Evolutionary conservation across 1,140 invertebrate species (phyloP).

Genomic region (Aphelenchoides fujianensis): DNA sequence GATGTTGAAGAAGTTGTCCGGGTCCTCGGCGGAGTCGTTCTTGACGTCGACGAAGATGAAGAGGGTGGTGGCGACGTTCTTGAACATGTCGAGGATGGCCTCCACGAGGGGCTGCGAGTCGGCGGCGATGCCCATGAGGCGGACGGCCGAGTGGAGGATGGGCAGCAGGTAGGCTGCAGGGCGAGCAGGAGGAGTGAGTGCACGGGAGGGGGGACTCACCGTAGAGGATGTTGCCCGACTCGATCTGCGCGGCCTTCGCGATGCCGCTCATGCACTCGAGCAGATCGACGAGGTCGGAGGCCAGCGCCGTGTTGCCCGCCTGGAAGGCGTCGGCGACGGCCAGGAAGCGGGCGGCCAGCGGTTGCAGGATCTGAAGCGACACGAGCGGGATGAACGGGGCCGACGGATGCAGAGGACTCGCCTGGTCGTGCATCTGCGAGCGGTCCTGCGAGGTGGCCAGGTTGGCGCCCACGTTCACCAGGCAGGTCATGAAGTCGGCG

Average conservation of each 20-base stretch:
- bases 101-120: not conserved
- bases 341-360: conserved; percentile 16
- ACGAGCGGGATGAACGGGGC: too few species aligned
- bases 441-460: not conserved
- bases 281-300: conserved; percentile 12
- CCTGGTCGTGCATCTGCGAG: conserved; percentile 15
- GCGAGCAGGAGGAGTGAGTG: not conserved
- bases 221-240: conserved; percentile 16
- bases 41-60: conserved; percentile 22
- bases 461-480: conserved; percentile 18
- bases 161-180: conserved; percentile 11
- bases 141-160: not conserved
- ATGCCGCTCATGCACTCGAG: conserved; percentile 19
- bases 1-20: conserved; percentile 12
- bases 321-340: not conserved
- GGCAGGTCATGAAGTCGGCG: conserved; percentile 14
- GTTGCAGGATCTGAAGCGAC: conserved; percentile 8
- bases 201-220: not conserved
- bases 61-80: conserved; percentile 20
- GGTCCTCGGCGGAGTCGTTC: not conserved
- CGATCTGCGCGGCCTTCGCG: conserved; percentile 22
- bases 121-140: conserved; percentile 5
- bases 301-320: not conserved
- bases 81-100: conserved; percentile 6
- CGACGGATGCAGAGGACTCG: too few species aligned